A percentile compares a stretch with the other conserved stretches of the same genome.
These are phyloP conservation scores for Hoplodrina blanda DNA, from an alignment of 2,888 invertebrate species.

Conservation along the genomic window DNA sequence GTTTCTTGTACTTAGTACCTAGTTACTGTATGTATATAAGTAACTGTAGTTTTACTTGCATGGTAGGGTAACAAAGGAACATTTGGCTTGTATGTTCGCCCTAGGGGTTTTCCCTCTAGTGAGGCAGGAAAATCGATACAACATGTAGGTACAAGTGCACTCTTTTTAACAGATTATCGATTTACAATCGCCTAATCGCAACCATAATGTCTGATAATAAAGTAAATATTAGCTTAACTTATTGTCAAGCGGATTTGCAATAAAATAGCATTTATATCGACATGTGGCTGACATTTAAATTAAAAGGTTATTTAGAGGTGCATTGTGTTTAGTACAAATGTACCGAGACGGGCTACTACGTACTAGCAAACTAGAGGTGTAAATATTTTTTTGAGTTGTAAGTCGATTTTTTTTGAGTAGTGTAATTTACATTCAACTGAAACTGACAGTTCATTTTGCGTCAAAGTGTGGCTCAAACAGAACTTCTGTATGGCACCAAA, in stretches of 20 bases:
- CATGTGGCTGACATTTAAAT: conserved; percentile 6
- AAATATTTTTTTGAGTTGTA: no score
- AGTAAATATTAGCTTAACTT: background rate
- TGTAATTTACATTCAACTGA: no score
- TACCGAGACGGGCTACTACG: background rate
- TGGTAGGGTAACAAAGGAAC: background rate
- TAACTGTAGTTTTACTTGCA: no score
- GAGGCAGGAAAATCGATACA: conserved; percentile 14
- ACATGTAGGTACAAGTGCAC: conserved; percentile 1
- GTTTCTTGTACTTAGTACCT: no score
- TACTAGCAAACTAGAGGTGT: background rate
- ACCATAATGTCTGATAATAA: conserved; percentile 14
- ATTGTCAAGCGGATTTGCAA: conserved; percentile 27
- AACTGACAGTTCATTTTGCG: no score
- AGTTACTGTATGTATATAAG: no score
- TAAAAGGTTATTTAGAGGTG: conserved; percentile 31
- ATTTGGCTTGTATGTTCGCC: background rate
- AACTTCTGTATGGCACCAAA: no score
- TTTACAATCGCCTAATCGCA: conserved; percentile 6
- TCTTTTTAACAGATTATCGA: conserved; percentile 16
- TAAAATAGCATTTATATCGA: conserved; percentile 12
- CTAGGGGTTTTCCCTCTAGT: background rate
- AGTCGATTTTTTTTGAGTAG: no score
- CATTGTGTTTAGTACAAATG: conserved; percentile 4
- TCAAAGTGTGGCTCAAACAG: no score